Conservation (phyloP, 2,113 vertebrate genomes). For the Apteryx owenii region DNA sequence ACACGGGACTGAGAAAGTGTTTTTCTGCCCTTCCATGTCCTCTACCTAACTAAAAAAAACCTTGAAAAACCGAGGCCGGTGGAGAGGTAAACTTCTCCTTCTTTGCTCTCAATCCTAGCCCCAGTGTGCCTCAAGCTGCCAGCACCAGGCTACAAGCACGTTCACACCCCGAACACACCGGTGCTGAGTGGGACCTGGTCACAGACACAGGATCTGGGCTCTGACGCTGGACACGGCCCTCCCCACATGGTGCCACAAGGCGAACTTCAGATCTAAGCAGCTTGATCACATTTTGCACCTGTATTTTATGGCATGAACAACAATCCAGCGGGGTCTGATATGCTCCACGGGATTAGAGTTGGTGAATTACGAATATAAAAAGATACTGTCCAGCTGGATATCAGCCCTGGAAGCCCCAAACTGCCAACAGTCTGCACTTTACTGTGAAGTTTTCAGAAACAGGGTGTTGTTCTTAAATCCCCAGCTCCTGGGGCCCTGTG, state of each 20-base stretch:
- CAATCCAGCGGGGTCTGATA: accelerated
- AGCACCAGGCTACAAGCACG: background rate
- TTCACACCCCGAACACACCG: background rate
- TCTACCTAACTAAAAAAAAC: background rate
- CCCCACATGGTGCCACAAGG: background rate
- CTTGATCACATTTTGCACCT: background rate
- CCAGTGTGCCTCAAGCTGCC: background rate
- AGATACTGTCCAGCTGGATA: background rate
- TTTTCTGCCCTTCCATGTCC: background rate
- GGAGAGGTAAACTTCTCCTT: background rate
- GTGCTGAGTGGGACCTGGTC: background rate
- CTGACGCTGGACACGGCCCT: background rate
- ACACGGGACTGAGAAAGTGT: background rate
- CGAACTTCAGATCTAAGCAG: background rate
- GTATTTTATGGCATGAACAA: background rate
- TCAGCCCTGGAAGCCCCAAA: background rate
- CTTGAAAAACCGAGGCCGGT: background rate
- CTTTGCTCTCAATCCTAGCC: background rate
- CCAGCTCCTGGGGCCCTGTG: background rate
- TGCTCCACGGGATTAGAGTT: background rate
- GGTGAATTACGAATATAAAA: background rate
- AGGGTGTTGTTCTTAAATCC: background rate
- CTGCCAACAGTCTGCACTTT: background rate
- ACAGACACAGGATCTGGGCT: accelerated
- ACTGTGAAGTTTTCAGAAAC: background rate